Conservation (phyloP, 2,113 vertebrate species). For the Gobiocypris rarus region DNA sequence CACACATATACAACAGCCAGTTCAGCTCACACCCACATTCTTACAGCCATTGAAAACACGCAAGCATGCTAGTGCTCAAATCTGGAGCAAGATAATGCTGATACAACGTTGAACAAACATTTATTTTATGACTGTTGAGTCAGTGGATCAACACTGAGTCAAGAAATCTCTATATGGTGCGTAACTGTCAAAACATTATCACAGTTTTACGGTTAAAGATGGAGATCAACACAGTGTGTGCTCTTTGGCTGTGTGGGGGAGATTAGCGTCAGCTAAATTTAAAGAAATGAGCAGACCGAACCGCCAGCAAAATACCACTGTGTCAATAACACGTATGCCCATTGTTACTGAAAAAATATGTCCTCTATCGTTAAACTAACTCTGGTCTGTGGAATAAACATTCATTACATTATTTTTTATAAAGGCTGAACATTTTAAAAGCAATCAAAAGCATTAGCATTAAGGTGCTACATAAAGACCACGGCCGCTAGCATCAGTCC, state of each 20-base stretch:
- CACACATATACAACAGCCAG: background rate
- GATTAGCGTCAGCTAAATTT: constrained; percentile 1
- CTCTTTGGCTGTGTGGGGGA: background rate
- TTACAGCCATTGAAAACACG: constrained; percentile 1
- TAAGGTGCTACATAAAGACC: background rate
- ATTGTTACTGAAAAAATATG: background rate
- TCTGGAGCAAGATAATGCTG: background rate
- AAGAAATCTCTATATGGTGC: constrained; percentile 15
- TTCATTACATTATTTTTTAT: background rate
- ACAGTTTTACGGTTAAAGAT: constrained; percentile 7
- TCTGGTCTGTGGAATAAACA: background rate
- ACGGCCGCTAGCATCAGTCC: no score
- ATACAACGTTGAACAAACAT: constrained; percentile 22
- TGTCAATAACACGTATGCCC: background rate
- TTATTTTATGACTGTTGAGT: constrained; percentile 15
- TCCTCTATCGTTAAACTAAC: no score
- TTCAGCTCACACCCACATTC: constrained; percentile 28
- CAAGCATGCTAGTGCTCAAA: background rate
- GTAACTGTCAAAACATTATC: constrained; percentile 13
- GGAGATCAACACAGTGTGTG: background rate
- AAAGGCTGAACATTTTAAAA: background rate
- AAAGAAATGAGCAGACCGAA: background rate
- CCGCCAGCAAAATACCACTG: background rate
- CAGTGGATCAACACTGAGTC: constrained; percentile 23
- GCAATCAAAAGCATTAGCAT: background rate